A percentile compares a stretch with the other conserved stretches of the same genome.
Evolutionary conservation across 2,113 vertebrate species (phyloP).

Genomic region (Actenoides lindsayi): DNA sequence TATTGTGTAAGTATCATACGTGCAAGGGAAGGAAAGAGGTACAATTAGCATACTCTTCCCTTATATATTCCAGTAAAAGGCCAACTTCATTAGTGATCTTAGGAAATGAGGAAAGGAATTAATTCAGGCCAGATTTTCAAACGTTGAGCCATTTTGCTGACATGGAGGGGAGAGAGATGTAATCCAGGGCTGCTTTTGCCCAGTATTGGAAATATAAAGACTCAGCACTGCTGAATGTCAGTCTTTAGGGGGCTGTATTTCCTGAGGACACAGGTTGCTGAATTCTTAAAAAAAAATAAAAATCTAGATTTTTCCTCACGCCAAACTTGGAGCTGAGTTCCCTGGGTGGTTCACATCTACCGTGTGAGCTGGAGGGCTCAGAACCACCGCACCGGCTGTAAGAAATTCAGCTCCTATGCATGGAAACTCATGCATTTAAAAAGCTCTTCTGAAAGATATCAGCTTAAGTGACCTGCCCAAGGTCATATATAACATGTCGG

Average conservation of each 20-base stretch:
- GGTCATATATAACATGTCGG: not conserved
- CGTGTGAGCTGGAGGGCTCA: not conserved
- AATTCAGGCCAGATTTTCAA: not conserved
- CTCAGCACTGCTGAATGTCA: not conserved
- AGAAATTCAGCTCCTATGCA: not conserved
- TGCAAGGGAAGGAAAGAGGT: not conserved
- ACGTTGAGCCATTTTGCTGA: not conserved
- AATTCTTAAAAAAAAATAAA: not conserved
- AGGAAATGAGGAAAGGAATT: not conserved
- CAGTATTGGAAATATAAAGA: not conserved
- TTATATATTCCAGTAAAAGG: not conserved
- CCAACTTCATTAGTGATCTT: not conserved
- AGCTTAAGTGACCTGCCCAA: slow-evolving; percentile 43
- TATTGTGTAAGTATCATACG: not conserved
- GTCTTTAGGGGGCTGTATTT: not conserved
- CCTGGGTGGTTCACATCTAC: not conserved
- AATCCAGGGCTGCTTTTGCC: not conserved
- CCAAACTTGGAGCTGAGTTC: not conserved
- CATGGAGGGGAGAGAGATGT: not conserved
- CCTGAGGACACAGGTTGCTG: not conserved
- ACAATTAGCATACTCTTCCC: not conserved
- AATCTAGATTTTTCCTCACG: not conserved
- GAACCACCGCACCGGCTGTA: not conserved
- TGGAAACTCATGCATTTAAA: not conserved
- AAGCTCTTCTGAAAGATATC: slow-evolving; percentile 1